Evolutionary conservation across 2,888 invertebrate species (phyloP), one percentile per base, ranked within the genome.

Genomic region (Punctoribates punctum): DNA sequence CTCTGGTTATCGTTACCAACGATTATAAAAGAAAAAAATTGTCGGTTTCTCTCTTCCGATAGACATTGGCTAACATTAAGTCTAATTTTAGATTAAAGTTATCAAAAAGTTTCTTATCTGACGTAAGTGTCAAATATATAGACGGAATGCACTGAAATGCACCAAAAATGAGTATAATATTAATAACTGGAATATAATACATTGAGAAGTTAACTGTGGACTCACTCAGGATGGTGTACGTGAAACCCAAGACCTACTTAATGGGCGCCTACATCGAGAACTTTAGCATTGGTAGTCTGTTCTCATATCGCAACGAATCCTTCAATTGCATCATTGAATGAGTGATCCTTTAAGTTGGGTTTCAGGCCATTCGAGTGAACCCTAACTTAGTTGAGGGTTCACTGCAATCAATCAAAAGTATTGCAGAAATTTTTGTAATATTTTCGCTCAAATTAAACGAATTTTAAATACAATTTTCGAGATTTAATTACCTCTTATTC

Each of bases 201-300:
- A n/a, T 51, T 20, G 20, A 46, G 9, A 46, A 11, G 46, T 46
- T 46, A 11, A 46, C 15, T 11, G 15, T 46, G 11, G 15, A 46
- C 46, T 46, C 11, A 46, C 15, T 20, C 6, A 42, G 25, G 3
- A 15, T 25, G 25, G 23, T 57, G 5, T 57, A 57, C 25, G 25
- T 57, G 57, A 57, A 57, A 57, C 25, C 25, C 23, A 57, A 57
- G 57, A 57, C 57, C 57, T 57, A 57, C 17, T 57, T 57, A 23
- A 20, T 51, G n/a, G 20, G 20, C 20, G 20, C 20, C 17, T 51
- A 51, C n/a, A 4, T n/a, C 11, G 20, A 51, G 17, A 17, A 48
- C 46, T 48, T 15, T 48, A 48, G 46, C 46, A 48, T 48, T 48
- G 46, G 11, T 48, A 48, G 46, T 15, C 46, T 15, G 2, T 17